Base-by-base conservation (phyloP, 2,113 vertebrate genomes). In the Oophaga pumilio region DNA sequence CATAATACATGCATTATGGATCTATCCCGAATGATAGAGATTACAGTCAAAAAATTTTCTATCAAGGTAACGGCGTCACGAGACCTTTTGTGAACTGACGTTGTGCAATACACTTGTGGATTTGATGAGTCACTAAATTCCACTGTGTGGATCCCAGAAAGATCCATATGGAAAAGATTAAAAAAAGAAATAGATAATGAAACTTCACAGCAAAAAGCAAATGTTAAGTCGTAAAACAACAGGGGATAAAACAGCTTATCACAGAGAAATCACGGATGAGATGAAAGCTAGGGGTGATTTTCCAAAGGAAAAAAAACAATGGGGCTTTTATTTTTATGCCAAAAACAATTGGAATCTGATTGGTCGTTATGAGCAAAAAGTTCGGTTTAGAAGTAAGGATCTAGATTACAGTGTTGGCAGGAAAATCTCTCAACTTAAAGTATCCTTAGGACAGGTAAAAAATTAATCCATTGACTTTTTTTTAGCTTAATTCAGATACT, bases 91-190 rank as follows among this genome's bases (percentile, higher is more conserved):
- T 3, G 33, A 11, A n/a, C 11, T 8, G 28, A 66, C 4, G 33
- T 82, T 82, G 59, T 20, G 20, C 80, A 64, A 82, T 82, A 82
- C 22, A 79, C 56, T 64, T 49, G 33, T n/a, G 60, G 15, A 50
- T 66, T n/a, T 82, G 59, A 24, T 82, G 60, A 82, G 80, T 82
- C 80, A 66, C 80, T n/a, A 50, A 64, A 82, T 82, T 82, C 80
- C 60, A 28, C 56, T 59, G 76, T 17, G 76, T 13, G 50, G 6
- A 64, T 52, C 20, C 76, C 76, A 17, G 74, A 17, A 33, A 81
- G 79, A 22, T 66, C 60, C 66, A 28, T 50, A 50, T 18, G 80
- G 80, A 82, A 66, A 33, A 17, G 80, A 66, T 82, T 50, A 33
- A 49, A 66, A 18, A 66, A 11, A n/a, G 17, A 28, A 60, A 28